phyloP scores from a whole-genome alignment of 2,888 invertebrate species.

The Harpalus rubripes region DNA sequence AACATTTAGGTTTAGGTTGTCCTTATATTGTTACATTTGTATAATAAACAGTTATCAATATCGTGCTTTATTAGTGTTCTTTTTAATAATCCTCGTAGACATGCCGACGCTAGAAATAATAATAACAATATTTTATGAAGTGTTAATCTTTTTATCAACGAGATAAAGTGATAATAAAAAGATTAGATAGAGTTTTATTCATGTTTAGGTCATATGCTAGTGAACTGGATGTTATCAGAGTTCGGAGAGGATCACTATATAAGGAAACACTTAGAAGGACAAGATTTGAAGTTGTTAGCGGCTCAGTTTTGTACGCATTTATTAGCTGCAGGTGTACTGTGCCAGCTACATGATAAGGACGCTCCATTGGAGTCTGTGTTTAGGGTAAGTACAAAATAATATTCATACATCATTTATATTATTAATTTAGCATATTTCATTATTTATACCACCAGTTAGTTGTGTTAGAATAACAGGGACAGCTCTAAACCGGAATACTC shows the following conservation, averaged over 20 bases:
- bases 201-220: constrained; percentile 90
- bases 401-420: background rate
- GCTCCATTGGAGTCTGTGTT: constrained; percentile 84
- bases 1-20: background rate
- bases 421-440: too few species aligned
- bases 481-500: too few species aligned
- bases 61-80: background rate
- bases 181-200: constrained; percentile 62
- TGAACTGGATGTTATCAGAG: constrained; percentile 93
- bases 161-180: constrained; percentile 52
- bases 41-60: background rate
- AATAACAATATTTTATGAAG: background rate
- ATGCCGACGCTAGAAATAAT: background rate
- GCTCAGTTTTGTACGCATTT: constrained; percentile 93
- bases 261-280: constrained; percentile 81
- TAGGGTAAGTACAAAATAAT: constrained; percentile 80
- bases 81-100: background rate
- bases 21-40: background rate
- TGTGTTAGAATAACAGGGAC: too few species aligned
- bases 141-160: constrained; percentile 28
- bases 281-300: constrained; percentile 88
- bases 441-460: too few species aligned
- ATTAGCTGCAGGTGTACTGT: constrained; percentile 90
- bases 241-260: constrained; percentile 85
- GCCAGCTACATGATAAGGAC: constrained; percentile 88